These are phyloP conservation scores for Triplophysa bombifrons DNA, from an alignment of 2,797 vertebrate genomes.

Conservation along the genomic window DNA sequence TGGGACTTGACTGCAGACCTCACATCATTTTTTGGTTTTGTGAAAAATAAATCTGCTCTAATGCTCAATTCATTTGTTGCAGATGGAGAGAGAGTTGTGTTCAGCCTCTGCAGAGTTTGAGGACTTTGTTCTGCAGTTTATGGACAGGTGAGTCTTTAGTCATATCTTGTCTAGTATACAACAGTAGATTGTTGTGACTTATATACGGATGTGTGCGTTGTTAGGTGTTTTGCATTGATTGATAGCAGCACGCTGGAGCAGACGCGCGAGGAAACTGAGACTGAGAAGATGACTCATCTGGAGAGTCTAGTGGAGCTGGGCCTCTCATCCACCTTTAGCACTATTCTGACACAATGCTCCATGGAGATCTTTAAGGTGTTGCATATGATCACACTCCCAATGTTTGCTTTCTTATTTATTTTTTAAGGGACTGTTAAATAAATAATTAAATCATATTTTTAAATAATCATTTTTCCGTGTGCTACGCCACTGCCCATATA, in stretches of 20 bases:
- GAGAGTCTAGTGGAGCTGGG: constrained; percentile 96
- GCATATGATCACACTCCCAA: constrained; percentile 12
- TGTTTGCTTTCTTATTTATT: too few species aligned
- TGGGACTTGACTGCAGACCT: constrained; percentile 59
- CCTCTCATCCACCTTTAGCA: constrained; percentile 94
- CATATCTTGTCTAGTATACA: constrained; percentile 14
- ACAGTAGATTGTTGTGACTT: constrained; percentile 1
- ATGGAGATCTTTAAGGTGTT: constrained; percentile 91
- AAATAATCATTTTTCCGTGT: too few species aligned
- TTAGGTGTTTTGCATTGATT: constrained; percentile 95
- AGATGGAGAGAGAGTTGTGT: constrained; percentile 87
- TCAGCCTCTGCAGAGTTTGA: constrained; percentile 96
- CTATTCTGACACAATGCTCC: constrained; percentile 94
- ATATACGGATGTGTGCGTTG: constrained; percentile 33
- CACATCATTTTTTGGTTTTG: not conserved
- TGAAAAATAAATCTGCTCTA: not conserved
- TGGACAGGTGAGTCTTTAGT: constrained; percentile 85
- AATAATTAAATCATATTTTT: too few species aligned
- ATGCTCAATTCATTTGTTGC: constrained; percentile 6
- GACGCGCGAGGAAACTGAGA: constrained; percentile 95
- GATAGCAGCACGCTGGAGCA: constrained; percentile 96
- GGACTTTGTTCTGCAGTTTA: constrained; percentile 96
- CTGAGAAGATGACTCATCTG: constrained; percentile 96
- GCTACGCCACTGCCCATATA: too few species aligned
- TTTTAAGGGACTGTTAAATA: too few species aligned